Evolutionary conservation across 2,888 invertebrate species (phyloP).

Genomic region (Bombylius discolor): DNA sequence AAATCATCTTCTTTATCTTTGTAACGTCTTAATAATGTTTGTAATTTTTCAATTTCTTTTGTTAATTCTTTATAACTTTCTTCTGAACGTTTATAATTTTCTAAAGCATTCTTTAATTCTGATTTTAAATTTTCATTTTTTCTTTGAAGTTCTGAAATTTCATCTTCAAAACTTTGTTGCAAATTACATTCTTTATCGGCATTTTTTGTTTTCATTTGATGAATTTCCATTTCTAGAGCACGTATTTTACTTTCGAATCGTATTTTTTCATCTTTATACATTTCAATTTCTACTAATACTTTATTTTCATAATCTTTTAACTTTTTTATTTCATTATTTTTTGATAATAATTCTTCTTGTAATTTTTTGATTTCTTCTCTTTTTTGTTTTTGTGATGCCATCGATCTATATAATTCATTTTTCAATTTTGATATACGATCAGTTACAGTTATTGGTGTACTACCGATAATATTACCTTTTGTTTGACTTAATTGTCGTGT

Average conservation of each 20-base stretch:
- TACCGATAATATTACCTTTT: constrained; percentile 19
- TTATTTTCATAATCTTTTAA: constrained; percentile 31
- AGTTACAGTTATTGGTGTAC: constrained; percentile 28
- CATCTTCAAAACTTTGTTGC: constrained; percentile 12
- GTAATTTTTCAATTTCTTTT: constrained; percentile 3
- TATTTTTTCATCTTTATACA: constrained; percentile 27
- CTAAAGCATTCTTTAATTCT: constrained; percentile 35
- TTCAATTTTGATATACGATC: constrained; percentile 37
- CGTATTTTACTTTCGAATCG: constrained; percentile 27
- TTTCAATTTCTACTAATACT: constrained; percentile 24
- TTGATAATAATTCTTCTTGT: constrained; percentile 28
- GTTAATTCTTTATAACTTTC: constrained; percentile 33
- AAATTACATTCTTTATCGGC: constrained; percentile 27
- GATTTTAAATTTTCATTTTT: constrained; percentile 33
- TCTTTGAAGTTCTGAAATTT: constrained; percentile 32
- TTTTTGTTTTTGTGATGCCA: constrained; percentile 36
- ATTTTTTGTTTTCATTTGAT: constrained; percentile 30
- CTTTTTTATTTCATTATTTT: constrained; percentile 23
- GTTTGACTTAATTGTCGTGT: constrained; percentile 19
- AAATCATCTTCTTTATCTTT: constrained; percentile 37
- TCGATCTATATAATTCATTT: constrained; percentile 37
- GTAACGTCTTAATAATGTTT: constrained; percentile 36
- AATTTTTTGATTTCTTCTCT: constrained; percentile 41
- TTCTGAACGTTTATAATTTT: constrained; percentile 5
- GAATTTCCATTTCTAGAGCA: constrained; percentile 29